Base-by-base conservation (phyloP, 1,140 invertebrate genomes). In the Maniola jurtina region DNA sequence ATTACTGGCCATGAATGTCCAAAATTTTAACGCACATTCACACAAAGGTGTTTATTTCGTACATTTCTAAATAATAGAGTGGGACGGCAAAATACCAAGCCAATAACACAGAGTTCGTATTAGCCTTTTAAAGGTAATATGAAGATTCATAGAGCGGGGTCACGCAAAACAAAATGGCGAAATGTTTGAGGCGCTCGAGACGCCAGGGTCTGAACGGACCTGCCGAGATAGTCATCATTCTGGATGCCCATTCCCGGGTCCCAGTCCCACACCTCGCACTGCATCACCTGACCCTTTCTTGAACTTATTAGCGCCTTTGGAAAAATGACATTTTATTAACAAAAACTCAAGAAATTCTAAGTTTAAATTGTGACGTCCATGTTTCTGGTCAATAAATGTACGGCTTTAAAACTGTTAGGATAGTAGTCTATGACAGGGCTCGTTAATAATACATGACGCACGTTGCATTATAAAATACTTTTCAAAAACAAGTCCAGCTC, bases 181-280 rank as follows among this genome's bases (percentile, higher is more conserved):
- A 6, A 54, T 34, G 50, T 54, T 8, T 45, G 16, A 34, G 47
- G 48, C 48, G 48, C 16, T 45, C 25, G 40, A 42, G 38, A 13
- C 40, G 6, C 38, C 45, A 33, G n/a, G 35, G 48, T 57, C 35
- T 45, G 42, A 70, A 91, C 91, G 85, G 94, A 96, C 96, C 95
- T 96, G 93, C 96, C 95, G 86, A 97, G 93, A 92, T 93, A 94
- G 93, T 96, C 96, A 93, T 97, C 95, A 91, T 94, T 94, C 86
- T 94, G 93, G 83, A 95, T 93, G 82, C 95, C 95, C 81, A 97
- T 93, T 76, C 93, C 95, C 76, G 95, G 93, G 93, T 97, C 96
- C 93, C 95, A 96, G 92, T 97, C 96, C 95, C 95, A 97, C 81
- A 96, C 90, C 85, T 94, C 93, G 86, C 95, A 92, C 82, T 92